Percentiles rank a stretch among this genome's conserved stretches.
Conservation (phyloP, 2,113 vertebrate genomes). For the Actenoides lindsayi region DNA sequence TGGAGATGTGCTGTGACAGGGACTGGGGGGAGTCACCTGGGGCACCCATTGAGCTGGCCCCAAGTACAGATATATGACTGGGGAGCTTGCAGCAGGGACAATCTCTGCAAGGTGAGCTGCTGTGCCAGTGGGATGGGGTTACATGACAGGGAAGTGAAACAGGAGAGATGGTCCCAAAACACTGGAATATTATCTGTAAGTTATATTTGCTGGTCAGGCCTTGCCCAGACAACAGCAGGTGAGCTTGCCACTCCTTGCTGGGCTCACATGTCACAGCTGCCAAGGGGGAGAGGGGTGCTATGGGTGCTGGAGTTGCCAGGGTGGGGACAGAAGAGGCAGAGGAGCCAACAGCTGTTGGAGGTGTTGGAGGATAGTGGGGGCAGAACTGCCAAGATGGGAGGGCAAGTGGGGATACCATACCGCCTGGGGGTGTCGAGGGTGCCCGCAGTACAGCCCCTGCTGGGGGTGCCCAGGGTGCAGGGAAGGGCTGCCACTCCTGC, state of each 20-base stretch:
- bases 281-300: background rate
- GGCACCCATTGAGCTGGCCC: background rate
- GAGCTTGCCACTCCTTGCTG: background rate
- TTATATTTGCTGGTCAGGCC: background rate
- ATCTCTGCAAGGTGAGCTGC: background rate
- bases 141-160: background rate
- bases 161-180: too few relatives aligned
- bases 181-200: too few relatives aligned
- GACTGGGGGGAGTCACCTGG: background rate
- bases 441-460: background rate
- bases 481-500: background rate
- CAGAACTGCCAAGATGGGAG: too few relatives aligned
- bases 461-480: background rate
- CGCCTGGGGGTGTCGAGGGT: too few relatives aligned
- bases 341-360: background rate
- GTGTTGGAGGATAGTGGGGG: too few relatives aligned
- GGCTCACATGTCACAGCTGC: background rate
- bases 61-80: rapidly evolving
- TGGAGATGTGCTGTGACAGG: background rate
- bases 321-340: background rate
- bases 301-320: background rate
- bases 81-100: rapidly evolving
- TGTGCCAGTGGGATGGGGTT: background rate
- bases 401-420: background rate
- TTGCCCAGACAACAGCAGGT: background rate